Conservation (phyloP, 2,113 vertebrate species). For the Tringa solitaria region DNA sequence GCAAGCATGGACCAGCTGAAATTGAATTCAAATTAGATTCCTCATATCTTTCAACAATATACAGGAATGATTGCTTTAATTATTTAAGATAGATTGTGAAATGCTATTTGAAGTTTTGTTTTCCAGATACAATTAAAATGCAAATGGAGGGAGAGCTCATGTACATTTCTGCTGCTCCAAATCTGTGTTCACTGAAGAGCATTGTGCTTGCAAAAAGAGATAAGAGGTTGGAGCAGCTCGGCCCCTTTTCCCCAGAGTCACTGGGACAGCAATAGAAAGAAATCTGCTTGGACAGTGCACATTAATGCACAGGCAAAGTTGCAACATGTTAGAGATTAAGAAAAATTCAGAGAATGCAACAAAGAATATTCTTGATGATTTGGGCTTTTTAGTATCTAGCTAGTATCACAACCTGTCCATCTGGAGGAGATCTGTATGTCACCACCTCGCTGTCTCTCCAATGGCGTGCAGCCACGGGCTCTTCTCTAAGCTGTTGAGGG, state of each 20-base stretch:
- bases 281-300: not conserved
- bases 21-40: not conserved
- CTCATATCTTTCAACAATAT: not conserved
- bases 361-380: not conserved
- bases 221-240: not conserved
- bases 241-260: not conserved
- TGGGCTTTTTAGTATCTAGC: not conserved
- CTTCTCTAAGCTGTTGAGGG: not conserved
- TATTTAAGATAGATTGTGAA: not conserved
- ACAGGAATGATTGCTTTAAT: not conserved
- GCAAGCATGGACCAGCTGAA: not conserved
- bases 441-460: not conserved
- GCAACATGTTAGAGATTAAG: fast-evolving
- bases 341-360: not conserved
- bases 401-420: not conserved
- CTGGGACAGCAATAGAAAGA: not conserved
- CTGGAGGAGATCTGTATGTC: fast-evolving
- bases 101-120: not conserved
- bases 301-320: not conserved
- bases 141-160: not conserved
- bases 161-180: not conserved
- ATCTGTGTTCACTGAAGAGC: not conserved
- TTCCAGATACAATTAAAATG: not conserved
- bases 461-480: not conserved
- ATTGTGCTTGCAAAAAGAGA: not conserved